Conservation (phyloP, 2,797 vertebrate species). For the Melanotaenia parkinsoni region DNA sequence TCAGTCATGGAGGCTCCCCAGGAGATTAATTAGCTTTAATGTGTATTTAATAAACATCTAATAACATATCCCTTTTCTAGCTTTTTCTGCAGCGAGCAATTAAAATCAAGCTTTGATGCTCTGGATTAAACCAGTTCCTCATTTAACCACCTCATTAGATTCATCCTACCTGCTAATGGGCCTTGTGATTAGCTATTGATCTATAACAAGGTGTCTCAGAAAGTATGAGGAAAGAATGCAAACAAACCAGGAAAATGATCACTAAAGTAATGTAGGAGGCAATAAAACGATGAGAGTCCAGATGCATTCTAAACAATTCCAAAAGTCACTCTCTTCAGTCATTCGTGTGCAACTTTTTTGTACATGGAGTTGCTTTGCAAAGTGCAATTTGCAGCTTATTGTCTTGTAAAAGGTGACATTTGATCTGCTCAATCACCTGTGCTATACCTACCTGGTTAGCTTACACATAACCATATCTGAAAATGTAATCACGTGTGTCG, state of each 20-base stretch:
- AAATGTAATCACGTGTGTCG: neutral
- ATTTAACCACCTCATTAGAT: constrained; percentile 74
- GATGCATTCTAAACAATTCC: too few relatives aligned
- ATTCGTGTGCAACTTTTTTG: neutral
- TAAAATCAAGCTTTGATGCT: constrained; percentile 36
- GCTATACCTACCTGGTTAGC: neutral
- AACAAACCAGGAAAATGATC: constrained; percentile 32
- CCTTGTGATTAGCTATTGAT: constrained; percentile 84
- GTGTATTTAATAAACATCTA: constrained; percentile 43
- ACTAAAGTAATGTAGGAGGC: constrained; percentile 28
- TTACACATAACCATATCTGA: neutral
- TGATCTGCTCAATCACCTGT: neutral
- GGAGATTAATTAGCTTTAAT: constrained; percentile 51
- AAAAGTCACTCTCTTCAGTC: too few relatives aligned
- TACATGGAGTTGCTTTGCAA: neutral
- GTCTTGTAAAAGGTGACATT: neutral
- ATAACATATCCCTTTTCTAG: constrained; percentile 21
- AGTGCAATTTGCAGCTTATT: neutral
- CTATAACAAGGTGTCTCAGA: constrained; percentile 63
- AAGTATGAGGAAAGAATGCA: constrained; percentile 39
- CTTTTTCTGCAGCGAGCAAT: constrained; percentile 45
- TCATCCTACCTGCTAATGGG: constrained; percentile 78
- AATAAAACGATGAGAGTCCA: neutral
- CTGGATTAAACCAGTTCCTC: constrained; percentile 62
- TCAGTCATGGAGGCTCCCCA: constrained; percentile 12